Percentiles rank a stretch among this genome's conserved stretches.
These are phyloP conservation scores for Drosophila nigritarsus DNA, from an alignment of 2,888 invertebrate species.

Conservation along the genomic window DNA sequence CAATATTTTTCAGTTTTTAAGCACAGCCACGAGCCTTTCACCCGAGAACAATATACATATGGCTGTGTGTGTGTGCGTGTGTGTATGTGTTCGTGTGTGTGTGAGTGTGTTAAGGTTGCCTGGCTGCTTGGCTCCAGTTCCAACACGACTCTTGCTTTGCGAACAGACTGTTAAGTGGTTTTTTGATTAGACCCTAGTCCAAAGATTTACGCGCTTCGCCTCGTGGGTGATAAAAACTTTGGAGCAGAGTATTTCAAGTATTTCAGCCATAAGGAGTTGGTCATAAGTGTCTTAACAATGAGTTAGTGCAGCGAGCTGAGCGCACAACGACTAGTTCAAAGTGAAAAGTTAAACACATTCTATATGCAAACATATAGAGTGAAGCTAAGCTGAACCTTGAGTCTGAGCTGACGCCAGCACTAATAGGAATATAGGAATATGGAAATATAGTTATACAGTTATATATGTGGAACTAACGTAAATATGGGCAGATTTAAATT, in stretches of 20 bases:
- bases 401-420: background rate
- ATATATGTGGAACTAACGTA: too few relatives aligned
- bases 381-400: too few relatives aligned
- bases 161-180: constrained; percentile 72
- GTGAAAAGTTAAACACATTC: constrained; percentile 15
- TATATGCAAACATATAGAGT: background rate
- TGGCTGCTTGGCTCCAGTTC: constrained; percentile 1
- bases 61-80: background rate
- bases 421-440: background rate
- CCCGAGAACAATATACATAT: constrained; percentile 4
- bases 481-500: too few relatives aligned
- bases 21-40: constrained; percentile 37
- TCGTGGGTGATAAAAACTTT: constrained; percentile 51
- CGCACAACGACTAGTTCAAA: constrained; percentile 5
- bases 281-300: constrained; percentile 43
- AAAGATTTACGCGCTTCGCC: constrained; percentile 56
- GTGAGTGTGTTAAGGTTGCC: background rate
- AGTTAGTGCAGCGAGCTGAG: constrained; percentile 18
- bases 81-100: background rate
- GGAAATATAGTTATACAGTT: background rate
- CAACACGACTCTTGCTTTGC: constrained; percentile 18
- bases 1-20: constrained; percentile 70
- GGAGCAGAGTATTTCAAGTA: background rate
- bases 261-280: constrained; percentile 44
- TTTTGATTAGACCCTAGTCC: constrained; percentile 72